Conservation (phyloP, 2,888 invertebrate genomes). For the Dromius quadrimaculatus region DNA sequence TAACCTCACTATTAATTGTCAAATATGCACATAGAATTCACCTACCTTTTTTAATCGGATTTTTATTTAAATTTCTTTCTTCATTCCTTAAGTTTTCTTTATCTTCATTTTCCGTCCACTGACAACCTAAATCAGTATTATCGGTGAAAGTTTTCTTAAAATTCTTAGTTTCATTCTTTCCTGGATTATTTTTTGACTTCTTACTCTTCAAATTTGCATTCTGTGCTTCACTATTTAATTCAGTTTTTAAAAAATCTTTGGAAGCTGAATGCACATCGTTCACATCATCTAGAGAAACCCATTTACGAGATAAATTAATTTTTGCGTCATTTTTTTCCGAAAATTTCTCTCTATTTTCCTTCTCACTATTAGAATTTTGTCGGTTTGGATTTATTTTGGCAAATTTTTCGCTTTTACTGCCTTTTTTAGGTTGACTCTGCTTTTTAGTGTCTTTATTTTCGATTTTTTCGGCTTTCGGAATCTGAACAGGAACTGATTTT, state of each 20-base stretch:
- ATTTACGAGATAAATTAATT: slow-evolving; percentile 68
- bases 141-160: slow-evolving; percentile 61
- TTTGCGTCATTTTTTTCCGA: slow-evolving; percentile 64
- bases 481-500: slow-evolving; percentile 70
- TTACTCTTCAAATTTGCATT: slow-evolving; percentile 62
- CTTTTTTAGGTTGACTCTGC: slow-evolving; percentile 65
- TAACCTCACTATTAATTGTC: background rate
- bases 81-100: slow-evolving; percentile 38
- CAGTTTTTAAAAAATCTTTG: slow-evolving; percentile 64
- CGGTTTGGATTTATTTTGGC: slow-evolving; percentile 66
- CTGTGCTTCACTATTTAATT: slow-evolving; percentile 66
- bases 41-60: slow-evolving; percentile 52
- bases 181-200: slow-evolving; percentile 60
- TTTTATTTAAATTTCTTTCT: slow-evolving; percentile 45
- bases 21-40: too few relatives aligned
- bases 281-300: slow-evolving; percentile 73
- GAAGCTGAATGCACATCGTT: slow-evolving; percentile 61
- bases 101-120: slow-evolving; percentile 52
- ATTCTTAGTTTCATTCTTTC: slow-evolving; percentile 60
- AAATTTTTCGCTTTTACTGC: slow-evolving; percentile 64
- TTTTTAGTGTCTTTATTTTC: slow-evolving; percentile 65
- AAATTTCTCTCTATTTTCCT: slow-evolving; percentile 62
- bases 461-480: slow-evolving; percentile 62
- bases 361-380: slow-evolving; percentile 69
- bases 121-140: slow-evolving; percentile 58